Evolutionary conservation across 2,113 vertebrate species (phyloP).

Genomic region (Oryzias curvinotus): DNA sequence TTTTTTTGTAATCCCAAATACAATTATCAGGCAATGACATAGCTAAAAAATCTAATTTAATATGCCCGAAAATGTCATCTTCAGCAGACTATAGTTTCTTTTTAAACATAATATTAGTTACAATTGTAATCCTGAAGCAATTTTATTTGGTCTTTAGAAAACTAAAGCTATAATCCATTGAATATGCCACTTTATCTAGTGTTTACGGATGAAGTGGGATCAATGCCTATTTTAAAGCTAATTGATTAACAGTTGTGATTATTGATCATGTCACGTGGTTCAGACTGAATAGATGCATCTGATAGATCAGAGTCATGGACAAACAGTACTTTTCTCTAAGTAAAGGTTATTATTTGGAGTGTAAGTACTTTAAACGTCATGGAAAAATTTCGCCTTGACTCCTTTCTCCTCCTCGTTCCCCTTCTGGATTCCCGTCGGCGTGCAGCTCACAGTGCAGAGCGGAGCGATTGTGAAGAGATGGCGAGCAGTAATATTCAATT

Average conservation of each 20-base stretch:
- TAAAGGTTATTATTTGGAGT: slow-evolving; percentile 57
- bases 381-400: slow-evolving; percentile 54
- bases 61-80: too few relatives aligned
- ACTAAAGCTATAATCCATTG: slow-evolving; percentile 44
- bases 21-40: too few relatives aligned
- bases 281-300: slow-evolving; percentile 73
- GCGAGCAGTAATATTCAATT: slow-evolving; percentile 83
- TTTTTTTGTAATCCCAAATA: too few relatives aligned
- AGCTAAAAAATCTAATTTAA: too few relatives aligned
- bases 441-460: slow-evolving; percentile 42
- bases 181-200: slow-evolving; percentile 70
- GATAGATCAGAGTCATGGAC: slow-evolving; percentile 50
- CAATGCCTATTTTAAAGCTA: slow-evolving; percentile 82
- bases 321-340: slow-evolving; percentile 32
- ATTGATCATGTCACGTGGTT: slow-evolving; percentile 75
- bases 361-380: slow-evolving; percentile 61
- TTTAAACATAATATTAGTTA: too few relatives aligned
- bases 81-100: too few relatives aligned
- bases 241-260: slow-evolving; percentile 85
- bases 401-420: slow-evolving; percentile 37
- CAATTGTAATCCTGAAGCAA: too few relatives aligned
- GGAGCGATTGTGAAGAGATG: slow-evolving; percentile 66
- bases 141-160: neutral
- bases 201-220: slow-evolving; percentile 73
- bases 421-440: slow-evolving; percentile 46